Evolutionary conservation across 2,888 invertebrate genomes (phyloP).

Genomic region (Mythimna lalbum): DNA sequence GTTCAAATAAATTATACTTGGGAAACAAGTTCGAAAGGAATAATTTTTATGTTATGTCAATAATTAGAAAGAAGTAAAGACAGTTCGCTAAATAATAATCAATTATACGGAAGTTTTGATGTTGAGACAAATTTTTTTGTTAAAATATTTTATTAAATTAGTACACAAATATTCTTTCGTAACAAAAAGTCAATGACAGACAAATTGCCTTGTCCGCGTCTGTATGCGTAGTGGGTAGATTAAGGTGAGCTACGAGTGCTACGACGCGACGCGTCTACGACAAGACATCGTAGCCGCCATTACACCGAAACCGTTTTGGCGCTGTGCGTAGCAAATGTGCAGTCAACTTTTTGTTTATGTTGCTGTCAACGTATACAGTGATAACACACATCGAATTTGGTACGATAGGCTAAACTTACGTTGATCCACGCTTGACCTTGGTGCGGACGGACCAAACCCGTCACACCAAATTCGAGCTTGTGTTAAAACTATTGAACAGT

Average conservation of each 20-base stretch:
- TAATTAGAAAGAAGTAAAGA: constrained; percentile 8
- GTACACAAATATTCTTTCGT: not conserved
- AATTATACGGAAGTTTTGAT: not conserved
- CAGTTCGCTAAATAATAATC: not conserved
- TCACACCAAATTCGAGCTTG: too few species aligned
- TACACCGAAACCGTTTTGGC: constrained; percentile 13
- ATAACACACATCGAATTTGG: too few species aligned
- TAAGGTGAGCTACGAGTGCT: constrained; percentile 16
- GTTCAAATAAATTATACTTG: constrained; percentile 30
- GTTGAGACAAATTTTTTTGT: not conserved
- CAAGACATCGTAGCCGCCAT: not conserved
- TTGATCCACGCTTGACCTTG: too few species aligned
- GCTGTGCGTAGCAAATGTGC: constrained; percentile 4
- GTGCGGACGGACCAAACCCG: too few species aligned
- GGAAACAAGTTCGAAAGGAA: constrained; percentile 13
- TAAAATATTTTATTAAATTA: not conserved
- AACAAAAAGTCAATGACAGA: not conserved
- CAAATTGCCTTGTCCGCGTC: constrained; percentile 3
- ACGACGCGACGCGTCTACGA: not conserved
- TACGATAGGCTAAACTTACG: too few species aligned
- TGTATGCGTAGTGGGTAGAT: not conserved
- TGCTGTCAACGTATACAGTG: not conserved
- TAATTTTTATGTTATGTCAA: constrained; percentile 11
- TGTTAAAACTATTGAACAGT: not conserved
- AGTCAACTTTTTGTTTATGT: not conserved